Evolutionary conservation across 2,797 vertebrate genomes (phyloP).

Genomic region (Arnoldichthys spilopterus): DNA sequence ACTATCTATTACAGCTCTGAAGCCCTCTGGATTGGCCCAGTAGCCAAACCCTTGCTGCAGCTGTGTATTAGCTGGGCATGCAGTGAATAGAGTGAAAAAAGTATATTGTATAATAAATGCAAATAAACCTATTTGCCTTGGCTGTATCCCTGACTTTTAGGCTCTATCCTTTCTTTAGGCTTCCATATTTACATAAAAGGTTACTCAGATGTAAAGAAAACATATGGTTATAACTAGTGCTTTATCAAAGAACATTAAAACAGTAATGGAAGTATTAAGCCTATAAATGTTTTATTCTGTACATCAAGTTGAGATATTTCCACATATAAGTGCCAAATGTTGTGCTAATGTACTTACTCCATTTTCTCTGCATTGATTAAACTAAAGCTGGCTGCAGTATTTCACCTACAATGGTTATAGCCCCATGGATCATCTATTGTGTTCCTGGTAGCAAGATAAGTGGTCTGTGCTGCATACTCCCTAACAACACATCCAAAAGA

Average conservation of each 20-base stretch:
- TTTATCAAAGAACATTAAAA: slow-evolving; percentile 1
- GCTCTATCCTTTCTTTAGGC: not conserved
- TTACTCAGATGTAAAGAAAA: not conserved
- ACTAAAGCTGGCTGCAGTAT: slow-evolving; percentile 11
- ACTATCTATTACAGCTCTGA: not conserved
- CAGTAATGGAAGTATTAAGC: not conserved
- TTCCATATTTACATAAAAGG: not conserved
- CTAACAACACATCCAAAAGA: slow-evolving; percentile 18
- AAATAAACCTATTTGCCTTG: not conserved
- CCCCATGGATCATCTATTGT: slow-evolving; percentile 20
- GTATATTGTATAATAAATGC: not conserved
- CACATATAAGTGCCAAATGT: not conserved
- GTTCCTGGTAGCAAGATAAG: slow-evolving; percentile 23
- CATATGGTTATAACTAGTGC: not conserved
- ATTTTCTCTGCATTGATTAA: not conserved
- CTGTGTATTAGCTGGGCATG: no score
- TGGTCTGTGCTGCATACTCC: slow-evolving; percentile 1
- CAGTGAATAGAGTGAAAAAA: no score
- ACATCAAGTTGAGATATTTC: slow-evolving; percentile 15
- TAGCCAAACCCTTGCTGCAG: no score
- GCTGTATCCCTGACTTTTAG: not conserved
- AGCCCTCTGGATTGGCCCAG: not conserved
- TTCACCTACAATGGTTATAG: slow-evolving; percentile 21
- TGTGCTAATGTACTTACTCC: slow-evolving; percentile 49
- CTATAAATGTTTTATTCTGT: slow-evolving; percentile 21